phyloP scores from a whole-genome alignment of 2,113 vertebrate species.

The Alethe diademata region DNA sequence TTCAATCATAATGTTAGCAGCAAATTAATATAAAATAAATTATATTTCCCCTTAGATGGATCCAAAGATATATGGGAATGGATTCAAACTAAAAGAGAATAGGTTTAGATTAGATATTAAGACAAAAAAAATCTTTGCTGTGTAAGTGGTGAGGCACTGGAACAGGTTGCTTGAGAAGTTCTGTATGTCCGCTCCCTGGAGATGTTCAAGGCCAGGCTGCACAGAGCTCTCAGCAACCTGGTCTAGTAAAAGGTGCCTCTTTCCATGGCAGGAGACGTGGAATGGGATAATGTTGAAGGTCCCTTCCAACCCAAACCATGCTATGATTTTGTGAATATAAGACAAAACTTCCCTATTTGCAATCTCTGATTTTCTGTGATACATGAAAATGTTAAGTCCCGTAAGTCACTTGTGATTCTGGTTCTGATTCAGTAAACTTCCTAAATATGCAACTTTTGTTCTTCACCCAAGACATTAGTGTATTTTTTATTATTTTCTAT shows the following conservation, averaged over 20 bases:
- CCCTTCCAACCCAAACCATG: background rate
- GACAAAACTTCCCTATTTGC: background rate
- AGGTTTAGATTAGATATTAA: background rate
- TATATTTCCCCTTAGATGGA: background rate
- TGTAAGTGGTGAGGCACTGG: background rate
- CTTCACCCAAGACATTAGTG: background rate
- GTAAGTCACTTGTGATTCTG: background rate
- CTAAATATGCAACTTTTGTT: background rate
- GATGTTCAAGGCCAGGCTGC: background rate
- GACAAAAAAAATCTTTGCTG: background rate
- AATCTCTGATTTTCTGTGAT: background rate
- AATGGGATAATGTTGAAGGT: background rate
- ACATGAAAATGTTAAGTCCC: background rate
- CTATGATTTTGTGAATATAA: background rate
- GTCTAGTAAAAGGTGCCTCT: background rate
- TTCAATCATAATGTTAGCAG: background rate
- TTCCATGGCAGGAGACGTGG: background rate
- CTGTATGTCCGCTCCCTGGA: background rate
- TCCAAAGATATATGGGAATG: background rate
- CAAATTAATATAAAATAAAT: background rate
- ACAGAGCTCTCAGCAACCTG: background rate
- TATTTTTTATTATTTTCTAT: background rate
- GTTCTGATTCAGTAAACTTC: background rate
- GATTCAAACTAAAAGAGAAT: background rate
- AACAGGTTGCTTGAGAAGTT: background rate